Evolutionary conservation across 1,140 invertebrate species (phyloP).

Genomic region (Trachymyrmex septentrionalis): DNA sequence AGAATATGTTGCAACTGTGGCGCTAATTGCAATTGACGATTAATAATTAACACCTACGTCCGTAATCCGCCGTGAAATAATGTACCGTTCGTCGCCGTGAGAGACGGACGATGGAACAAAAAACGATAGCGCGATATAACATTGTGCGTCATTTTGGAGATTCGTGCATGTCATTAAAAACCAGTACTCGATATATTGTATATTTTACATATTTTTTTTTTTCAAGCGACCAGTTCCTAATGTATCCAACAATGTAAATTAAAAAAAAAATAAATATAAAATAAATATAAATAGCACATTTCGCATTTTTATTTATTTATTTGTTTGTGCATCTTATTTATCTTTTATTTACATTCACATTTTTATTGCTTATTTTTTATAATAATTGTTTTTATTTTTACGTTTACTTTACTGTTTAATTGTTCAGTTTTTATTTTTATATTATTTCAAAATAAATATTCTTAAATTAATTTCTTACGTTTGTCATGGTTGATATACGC

Average conservation of each 20-base stretch:
- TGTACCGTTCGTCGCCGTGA: slow-evolving; percentile 17
- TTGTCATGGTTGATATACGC: background rate
- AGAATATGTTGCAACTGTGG: slow-evolving; percentile 48
- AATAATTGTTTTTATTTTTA: no score
- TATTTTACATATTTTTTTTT: background rate
- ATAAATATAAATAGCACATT: background rate
- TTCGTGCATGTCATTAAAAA: slow-evolving; percentile 20
- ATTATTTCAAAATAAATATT: background rate
- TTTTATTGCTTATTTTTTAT: background rate
- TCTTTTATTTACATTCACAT: background rate
- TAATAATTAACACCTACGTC: slow-evolving; percentile 57
- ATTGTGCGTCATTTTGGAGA: slow-evolving; percentile 27
- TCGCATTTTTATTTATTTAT: background rate
- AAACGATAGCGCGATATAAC: slow-evolving; percentile 16
- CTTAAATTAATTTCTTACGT: no score
- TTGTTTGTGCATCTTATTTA: background rate
- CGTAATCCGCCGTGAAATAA: slow-evolving; percentile 56
- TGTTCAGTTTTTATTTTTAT: background rate
- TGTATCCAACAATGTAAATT: background rate
- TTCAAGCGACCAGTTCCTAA: slow-evolving; percentile 3
- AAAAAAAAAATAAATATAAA: no score
- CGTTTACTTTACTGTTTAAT: no score
- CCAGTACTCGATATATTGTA: background rate
- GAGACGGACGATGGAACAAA: slow-evolving; percentile 12
- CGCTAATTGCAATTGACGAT: slow-evolving; percentile 63